These are phyloP conservation scores for Eumaeus atala DNA, from an alignment of 1,140 invertebrate species.

Conservation along the genomic window DNA sequence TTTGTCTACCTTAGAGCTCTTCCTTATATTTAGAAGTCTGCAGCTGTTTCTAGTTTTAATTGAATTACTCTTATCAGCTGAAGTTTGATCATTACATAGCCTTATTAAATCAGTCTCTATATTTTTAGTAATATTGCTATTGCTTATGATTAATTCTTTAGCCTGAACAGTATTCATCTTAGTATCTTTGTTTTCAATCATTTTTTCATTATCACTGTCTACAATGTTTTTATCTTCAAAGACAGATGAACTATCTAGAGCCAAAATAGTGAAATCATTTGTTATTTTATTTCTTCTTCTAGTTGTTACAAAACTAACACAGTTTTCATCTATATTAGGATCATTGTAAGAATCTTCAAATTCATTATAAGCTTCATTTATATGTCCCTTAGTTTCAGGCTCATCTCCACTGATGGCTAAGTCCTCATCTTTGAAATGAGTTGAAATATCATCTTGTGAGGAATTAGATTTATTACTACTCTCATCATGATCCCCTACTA, in stretches of 20 bases:
- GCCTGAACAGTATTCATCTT: background rate
- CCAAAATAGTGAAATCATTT: constrained; percentile 39
- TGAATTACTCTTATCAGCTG: constrained; percentile 6
- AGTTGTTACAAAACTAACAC: constrained; percentile 50
- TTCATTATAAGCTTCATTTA: background rate
- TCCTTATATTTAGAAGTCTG: no score
- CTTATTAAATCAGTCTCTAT: no score
- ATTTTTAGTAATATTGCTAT: no score
- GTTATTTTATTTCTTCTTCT: constrained; percentile 44
- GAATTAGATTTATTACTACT: constrained; percentile 14
- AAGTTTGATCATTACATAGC: no score
- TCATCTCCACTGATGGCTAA: background rate
- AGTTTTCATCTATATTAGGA: constrained; percentile 19
- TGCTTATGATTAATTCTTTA: constrained; percentile 3
- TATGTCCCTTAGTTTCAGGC: background rate
- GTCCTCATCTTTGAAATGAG: constrained; percentile 15
- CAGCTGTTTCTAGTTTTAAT: constrained; percentile 18
- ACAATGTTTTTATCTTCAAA: constrained; percentile 19
- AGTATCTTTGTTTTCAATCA: constrained; percentile 13
- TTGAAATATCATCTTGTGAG: constrained; percentile 19
- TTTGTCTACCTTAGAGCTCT: no score
- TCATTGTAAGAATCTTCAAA: constrained; percentile 1
- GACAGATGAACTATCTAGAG: constrained; percentile 33
- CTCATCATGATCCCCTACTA: constrained; percentile 16
- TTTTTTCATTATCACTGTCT: constrained; percentile 22